Conservation (phyloP, 2,888 invertebrate species). For the Agrotis exclamationis region DNA sequence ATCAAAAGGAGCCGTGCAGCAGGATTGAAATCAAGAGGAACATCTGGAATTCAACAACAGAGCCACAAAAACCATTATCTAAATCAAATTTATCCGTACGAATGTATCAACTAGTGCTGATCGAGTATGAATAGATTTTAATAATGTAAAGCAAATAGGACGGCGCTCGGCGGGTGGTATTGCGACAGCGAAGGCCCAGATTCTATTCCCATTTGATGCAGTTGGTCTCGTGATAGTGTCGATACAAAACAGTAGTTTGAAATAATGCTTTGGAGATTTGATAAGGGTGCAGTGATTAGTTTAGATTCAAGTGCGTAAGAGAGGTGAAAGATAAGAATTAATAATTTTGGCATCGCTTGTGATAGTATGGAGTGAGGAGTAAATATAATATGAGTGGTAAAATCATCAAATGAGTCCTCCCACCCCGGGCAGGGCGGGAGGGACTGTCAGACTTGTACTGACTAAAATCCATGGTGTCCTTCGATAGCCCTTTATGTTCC, state of each 20-base stretch:
- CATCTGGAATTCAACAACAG: background rate
- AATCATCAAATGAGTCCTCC: no score
- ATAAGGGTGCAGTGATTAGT: slow-evolving; percentile 12
- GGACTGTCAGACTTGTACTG: no score
- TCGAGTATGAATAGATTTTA: slow-evolving; percentile 39
- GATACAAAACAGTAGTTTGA: slow-evolving; percentile 18
- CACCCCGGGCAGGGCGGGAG: no score
- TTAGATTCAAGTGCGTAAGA: background rate
- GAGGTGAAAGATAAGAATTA: background rate
- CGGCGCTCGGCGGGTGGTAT: slow-evolving; percentile 44
- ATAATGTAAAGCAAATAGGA: slow-evolving; percentile 34
- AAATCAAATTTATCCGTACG: slow-evolving; percentile 29
- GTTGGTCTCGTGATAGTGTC: slow-evolving; percentile 10
- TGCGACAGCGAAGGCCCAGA: slow-evolving; percentile 23
- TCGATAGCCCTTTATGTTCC: no score
- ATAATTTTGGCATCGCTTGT: background rate
- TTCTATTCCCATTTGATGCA: slow-evolving; percentile 44
- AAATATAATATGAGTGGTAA: no score
- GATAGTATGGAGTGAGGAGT: background rate
- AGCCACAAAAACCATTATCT: slow-evolving; percentile 7
- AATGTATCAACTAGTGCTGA: slow-evolving; percentile 28
- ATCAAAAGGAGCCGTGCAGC: no score
- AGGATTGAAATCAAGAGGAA: no score
- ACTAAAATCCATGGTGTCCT: no score
- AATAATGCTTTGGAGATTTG: slow-evolving; percentile 17